Evolutionary conservation across 2,888 invertebrate species (phyloP).

Genomic region (Dicycla oo): DNA sequence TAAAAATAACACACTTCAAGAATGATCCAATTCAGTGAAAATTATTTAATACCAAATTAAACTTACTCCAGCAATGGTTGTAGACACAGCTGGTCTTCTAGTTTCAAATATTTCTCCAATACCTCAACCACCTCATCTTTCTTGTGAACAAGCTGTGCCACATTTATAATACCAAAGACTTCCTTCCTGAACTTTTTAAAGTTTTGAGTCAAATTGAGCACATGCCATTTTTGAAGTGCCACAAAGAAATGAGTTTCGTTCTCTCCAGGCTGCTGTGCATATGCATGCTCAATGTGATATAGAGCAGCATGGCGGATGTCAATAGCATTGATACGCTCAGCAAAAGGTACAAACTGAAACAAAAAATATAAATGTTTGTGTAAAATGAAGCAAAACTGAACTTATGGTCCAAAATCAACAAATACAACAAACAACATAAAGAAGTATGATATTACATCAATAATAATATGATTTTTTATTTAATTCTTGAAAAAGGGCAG

Average conservation of each 20-base stretch:
- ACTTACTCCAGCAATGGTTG: slow-evolving; percentile 97
- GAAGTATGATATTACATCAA: too few relatives aligned
- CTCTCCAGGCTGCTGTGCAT: slow-evolving; percentile 93
- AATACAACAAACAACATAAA: too few relatives aligned
- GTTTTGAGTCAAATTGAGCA: slow-evolving; percentile 95
- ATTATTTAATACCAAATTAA: slow-evolving; percentile 8
- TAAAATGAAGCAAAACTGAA: not conserved
- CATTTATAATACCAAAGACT: slow-evolving; percentile 93
- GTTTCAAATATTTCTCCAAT: slow-evolving; percentile 93
- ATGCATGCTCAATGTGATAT: slow-evolving; percentile 95
- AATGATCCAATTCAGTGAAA: not conserved
- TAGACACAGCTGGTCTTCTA: slow-evolving; percentile 93
- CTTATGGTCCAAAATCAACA: too few relatives aligned
- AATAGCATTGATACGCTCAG: slow-evolving; percentile 95
- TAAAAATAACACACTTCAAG: not conserved
- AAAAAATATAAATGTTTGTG: not conserved
- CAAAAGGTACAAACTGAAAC: slow-evolving; percentile 96
- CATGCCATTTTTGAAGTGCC: slow-evolving; percentile 96
- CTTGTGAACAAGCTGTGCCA: slow-evolving; percentile 95
- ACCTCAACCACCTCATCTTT: slow-evolving; percentile 94
- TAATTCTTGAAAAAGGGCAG: not conserved
- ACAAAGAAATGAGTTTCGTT: slow-evolving; percentile 95
- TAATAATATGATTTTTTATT: not conserved
- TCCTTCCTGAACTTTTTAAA: slow-evolving; percentile 94
- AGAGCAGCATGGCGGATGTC: slow-evolving; percentile 95